Conservation (phyloP, 2,888 invertebrate genomes). For the Caenorhabditis panamensis region DNA sequence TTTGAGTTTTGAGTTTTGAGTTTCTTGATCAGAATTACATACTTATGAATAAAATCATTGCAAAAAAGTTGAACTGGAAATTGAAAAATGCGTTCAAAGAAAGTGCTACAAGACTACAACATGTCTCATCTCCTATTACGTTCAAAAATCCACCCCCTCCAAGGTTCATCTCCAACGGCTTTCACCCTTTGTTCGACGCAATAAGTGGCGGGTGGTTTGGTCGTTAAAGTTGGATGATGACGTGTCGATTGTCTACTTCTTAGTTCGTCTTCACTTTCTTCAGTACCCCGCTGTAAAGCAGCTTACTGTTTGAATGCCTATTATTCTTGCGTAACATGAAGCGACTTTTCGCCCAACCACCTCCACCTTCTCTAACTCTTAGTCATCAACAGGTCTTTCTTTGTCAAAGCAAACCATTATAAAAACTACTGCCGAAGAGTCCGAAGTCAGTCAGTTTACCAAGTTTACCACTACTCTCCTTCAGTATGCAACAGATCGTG, state of each 20-base stretch:
- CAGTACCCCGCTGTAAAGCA: conserved; percentile 46
- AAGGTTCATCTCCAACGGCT: conserved; percentile 28
- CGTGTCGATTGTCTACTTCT: conserved; percentile 57
- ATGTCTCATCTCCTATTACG: conserved; percentile 3
- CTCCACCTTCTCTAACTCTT: conserved; percentile 15
- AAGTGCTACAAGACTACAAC: neutral
- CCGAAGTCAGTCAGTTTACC: neutral
- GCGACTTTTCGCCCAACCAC: conserved; percentile 38
- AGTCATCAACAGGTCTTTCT: conserved; percentile 62
- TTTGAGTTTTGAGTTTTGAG: conserved; percentile 10
- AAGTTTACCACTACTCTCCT: conserved; percentile 1
- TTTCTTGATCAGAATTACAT: conserved; percentile 9
- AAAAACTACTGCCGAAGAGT: conserved; percentile 36
- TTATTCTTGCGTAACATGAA: conserved; percentile 58
- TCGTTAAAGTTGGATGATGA: conserved; percentile 52
- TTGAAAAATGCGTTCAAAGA: neutral
- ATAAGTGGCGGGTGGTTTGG: conserved; percentile 43
- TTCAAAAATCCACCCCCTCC: conserved; percentile 36
- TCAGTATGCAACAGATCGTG: conserved; percentile 37
- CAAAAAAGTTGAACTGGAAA: neutral
- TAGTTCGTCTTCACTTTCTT: conserved; percentile 58
- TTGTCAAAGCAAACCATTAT: conserved; percentile 53
- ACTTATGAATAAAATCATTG: conserved; percentile 45
- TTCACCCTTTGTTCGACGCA: conserved; percentile 39
- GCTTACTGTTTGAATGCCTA: conserved; percentile 61